Conservation (phyloP, 1,140 invertebrate genomes). For the Myzus persicae region DNA sequence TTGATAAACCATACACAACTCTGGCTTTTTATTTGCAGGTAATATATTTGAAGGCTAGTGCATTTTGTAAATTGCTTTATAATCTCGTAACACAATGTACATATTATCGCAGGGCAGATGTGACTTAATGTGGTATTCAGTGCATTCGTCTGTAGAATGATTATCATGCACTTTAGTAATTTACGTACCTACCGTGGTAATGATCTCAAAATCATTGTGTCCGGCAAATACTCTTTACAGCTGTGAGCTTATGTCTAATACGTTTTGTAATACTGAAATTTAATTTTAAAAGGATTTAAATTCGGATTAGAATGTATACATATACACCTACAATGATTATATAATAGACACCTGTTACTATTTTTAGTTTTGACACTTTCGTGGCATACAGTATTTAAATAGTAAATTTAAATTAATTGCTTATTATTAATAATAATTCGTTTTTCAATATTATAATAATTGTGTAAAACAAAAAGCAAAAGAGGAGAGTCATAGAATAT, state of each 20-base stretch:
- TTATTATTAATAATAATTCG: too few species aligned
- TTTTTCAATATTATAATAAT: too few species aligned
- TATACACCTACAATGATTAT: too few species aligned
- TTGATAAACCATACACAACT: too few species aligned
- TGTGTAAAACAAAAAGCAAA: too few species aligned
- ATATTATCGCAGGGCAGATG: neutral
- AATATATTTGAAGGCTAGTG: neutral
- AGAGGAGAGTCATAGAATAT: too few species aligned
- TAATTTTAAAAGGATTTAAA: too few species aligned
- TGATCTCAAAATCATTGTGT: neutral
- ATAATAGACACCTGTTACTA: too few species aligned
- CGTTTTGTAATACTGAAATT: neutral
- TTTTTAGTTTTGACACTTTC: too few species aligned
- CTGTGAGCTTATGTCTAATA: neutral
- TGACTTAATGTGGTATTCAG: neutral
- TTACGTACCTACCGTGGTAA: neutral
- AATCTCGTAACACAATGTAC: neutral
- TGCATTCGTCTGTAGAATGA: neutral
- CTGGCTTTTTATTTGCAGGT: neutral
- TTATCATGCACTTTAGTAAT: neutral
- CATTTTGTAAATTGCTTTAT: neutral
- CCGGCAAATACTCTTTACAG: neutral
- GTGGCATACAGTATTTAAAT: too few species aligned
- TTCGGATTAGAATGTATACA: too few species aligned
- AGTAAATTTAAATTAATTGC: too few species aligned